Evolutionary conservation across 2,797 vertebrate species (phyloP), one percentile per base, ranked within the genome.

Genomic region (Octomys mimax): DNA sequence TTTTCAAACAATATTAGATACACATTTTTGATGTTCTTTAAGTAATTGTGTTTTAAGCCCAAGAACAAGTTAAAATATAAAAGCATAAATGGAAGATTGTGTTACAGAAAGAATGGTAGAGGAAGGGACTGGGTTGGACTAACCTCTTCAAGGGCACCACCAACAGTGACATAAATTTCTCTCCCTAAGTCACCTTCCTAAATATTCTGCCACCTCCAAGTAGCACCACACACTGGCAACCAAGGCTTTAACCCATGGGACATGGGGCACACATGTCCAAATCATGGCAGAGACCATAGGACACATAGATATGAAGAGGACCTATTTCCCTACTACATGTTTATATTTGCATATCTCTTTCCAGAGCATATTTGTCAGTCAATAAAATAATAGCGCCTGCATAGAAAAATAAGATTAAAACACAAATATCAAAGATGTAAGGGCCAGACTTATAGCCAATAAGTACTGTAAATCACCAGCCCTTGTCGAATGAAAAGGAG

Each of bases 341-440:
- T 54, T 86, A 26, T 26, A 46, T 75, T 93, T 87, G 42, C 2
- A 79, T 31, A 49, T 52, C 11, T 68, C 31, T 12, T 70, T 77
- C 21, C 24, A 73, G 85, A 92, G 16, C 16, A n/a, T 28, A 36
- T 89, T 2, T 83, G 1, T 71, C 73, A 84, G 82, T 68, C 75
- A 7, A 82, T 75, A 59, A 90, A 77, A 59, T 77, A 49, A 52
- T 18, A 78, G 28, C 46, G 18, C 18, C 2, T 42, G 28, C 28
- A 19, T 66, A 24, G 62, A 87, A 94, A 54, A 79, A 31, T 21
- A 21, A 75, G 68, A 26, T 87, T 90, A 91, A 96, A 64, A 2
- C 16, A 24, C 64, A 95, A 85, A 57, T 85, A 49, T 49, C 87
- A 95, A 81, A 68, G 57, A 87, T 80, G 31, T 24, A 90, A 93